Base-by-base conservation (phyloP, 2,888 invertebrate genomes). In the Chrysolina oricalcia region DNA sequence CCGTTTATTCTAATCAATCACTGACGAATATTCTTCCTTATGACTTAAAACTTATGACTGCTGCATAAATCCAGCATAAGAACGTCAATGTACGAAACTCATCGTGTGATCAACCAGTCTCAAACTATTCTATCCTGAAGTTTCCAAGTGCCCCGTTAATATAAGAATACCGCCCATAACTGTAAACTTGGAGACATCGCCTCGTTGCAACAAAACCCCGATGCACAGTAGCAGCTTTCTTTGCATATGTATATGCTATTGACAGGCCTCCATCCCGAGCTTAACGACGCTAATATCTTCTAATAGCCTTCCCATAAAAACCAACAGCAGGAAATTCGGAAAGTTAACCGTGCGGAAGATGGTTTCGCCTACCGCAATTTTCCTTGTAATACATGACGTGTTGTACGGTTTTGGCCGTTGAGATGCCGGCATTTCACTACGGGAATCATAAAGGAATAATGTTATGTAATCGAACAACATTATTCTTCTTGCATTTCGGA, bases 341-440 rank as follows among this genome's bases (percentile, higher is more conserved):
- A 83, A 85, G 81, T 84, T 83, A 86, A 86, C 86, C 81, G 85
- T 85, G 85, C 83, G 86, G 84, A 86, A 86, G 84, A 81, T 80
- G 84, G 81, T 82, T 70, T 77, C 70, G 83, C 85, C 84, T 82
- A 82, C 80, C 82, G 84, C 84, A 86, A 87, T 87, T 87, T 86
- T 85, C 84, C 85, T 84, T 86, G 85, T 85, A 84, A 82, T 84
- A 85, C 85, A 84, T 81, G 84, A 85, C 83, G 82, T 81, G 83
- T 74, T 75, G 75, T 75, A 56, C 72, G 75, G 64, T 65, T 72
- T 69, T 65, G 72, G 66, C 59, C 35, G 23, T 35, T 35, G 63
- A 63, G 40, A 46, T 46, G 35, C 59, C 19, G 56, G 48, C 70
- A 50, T 74, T 74, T 71, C 63, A 74, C 74, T 71, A 71, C 63